Evolutionary conservation across 2,797 vertebrate species (phyloP), one percentile per base, ranked within the genome.

Genomic region (Epinephelus malabaricus): DNA sequence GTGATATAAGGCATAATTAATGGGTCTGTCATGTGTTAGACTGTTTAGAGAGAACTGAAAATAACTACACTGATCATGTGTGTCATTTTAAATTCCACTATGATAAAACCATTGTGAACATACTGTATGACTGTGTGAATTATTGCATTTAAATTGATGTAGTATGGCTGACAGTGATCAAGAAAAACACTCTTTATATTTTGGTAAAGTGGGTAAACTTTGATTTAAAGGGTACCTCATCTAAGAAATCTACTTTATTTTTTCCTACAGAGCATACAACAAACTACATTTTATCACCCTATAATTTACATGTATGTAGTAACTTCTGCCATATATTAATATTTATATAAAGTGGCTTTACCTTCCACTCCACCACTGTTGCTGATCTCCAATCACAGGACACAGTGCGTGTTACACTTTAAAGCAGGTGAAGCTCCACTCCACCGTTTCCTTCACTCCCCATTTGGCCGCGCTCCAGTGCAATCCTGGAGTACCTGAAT

Each of bases 401-500:
- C 15, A 9, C 8, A 34, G 47, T 58, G 6, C 27, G 21, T 13
- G 4, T 47, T 61, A 19, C 8, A n/a, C 56, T 58, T 19, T 12
- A 25, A 25, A 59, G 40, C 80, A 82, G 82, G 66, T 83, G 60
- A 60, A 0, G 30, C 72, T 94, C 93, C 92, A 84, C 19, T 85
- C 81, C 92, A 56, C 83, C 12, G 93, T 92, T 95, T 94, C 14
- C 76, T 21, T 72, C 11, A 6, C 65, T 46, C 89, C 78, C 56
- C 27, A 45, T 79, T 79, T 95, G 94, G 94, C 92, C 2, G 1
- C 0, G 25, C 55, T 92, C 93, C 95, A 95, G 82, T 9, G 25
- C 86, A 86, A 91, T 92, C 90, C 91, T 82, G 79, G 88, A 90
- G 92, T 92, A 95, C 93, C 94, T 95, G 95, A 95, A 92, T 90